Evolutionary conservation across 2,797 vertebrate species (phyloP).

Genomic region (Philypnodon macrostomus): DNA sequence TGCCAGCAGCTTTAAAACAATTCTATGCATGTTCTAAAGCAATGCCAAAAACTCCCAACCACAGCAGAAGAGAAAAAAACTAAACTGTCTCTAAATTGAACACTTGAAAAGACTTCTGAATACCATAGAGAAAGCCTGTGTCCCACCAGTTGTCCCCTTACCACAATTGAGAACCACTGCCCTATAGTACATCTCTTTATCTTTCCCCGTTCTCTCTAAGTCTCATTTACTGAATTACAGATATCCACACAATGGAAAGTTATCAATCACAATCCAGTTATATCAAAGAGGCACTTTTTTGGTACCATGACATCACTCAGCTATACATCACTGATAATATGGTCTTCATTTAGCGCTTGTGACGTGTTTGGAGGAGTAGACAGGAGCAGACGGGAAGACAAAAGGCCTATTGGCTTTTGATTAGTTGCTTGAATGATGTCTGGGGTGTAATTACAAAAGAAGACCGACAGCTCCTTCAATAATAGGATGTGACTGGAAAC

Average conservation of each 20-base stretch:
- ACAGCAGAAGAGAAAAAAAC: no score
- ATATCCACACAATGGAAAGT: slow-evolving; percentile 12
- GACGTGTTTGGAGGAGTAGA: slow-evolving; percentile 34
- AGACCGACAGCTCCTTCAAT: slow-evolving; percentile 28
- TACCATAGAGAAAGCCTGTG: no score
- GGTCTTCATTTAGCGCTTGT: slow-evolving; percentile 50
- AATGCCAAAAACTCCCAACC: no score
- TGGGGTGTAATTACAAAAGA: slow-evolving; percentile 48
- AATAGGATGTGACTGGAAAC: slow-evolving; percentile 37
- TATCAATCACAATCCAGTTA: slow-evolving; percentile 42
- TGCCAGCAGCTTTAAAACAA: no score
- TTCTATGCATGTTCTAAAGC: no score
- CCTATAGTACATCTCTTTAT: no score
- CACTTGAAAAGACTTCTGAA: no score
- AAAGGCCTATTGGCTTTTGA: slow-evolving; percentile 42
- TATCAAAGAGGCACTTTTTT: slow-evolving; percentile 33
- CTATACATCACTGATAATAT: slow-evolving; percentile 48
- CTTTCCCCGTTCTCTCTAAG: slow-evolving; percentile 7
- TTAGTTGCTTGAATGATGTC: slow-evolving; percentile 41
- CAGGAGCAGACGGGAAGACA: slow-evolving; percentile 33
- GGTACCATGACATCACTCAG: slow-evolving; percentile 51
- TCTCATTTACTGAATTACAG: slow-evolving; percentile 10
- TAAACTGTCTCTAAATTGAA: no score
- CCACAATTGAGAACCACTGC: no score
- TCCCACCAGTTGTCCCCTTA: no score